Conservation (phyloP, 2,888 invertebrate genomes). For the Mamestra brassicae region DNA sequence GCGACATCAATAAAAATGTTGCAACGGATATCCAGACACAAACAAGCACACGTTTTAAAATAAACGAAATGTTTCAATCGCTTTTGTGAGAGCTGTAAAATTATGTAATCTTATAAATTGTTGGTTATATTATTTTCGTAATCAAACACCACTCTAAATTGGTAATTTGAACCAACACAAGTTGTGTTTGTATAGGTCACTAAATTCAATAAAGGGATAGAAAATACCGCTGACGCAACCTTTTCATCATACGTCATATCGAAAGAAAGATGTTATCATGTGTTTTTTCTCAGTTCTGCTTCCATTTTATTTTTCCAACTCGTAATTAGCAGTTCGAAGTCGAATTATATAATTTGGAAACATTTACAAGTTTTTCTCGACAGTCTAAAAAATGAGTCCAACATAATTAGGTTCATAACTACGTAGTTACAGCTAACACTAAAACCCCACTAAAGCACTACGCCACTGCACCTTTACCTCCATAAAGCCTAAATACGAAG, state of each 20-base stretch:
- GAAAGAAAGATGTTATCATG: constrained; percentile 3
- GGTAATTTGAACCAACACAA: constrained; percentile 38
- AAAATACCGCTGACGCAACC: constrained; percentile 47
- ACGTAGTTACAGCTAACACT: neutral
- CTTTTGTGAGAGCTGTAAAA: constrained; percentile 12
- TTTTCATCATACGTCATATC: constrained; percentile 38
- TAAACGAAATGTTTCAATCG: constrained; percentile 23
- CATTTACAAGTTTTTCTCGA: neutral
- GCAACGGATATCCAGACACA: constrained; percentile 41
- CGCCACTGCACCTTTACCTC: constrained; percentile 12
- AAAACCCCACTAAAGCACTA: constrained; percentile 18
- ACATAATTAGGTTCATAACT: neutral
- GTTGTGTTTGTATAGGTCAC: constrained; percentile 59
- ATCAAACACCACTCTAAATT: constrained; percentile 48
- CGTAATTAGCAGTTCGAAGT: neutral
- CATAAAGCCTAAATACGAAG: constrained; percentile 34
- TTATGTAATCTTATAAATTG: constrained; percentile 19
- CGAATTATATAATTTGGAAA: too few species aligned
- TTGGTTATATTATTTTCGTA: constrained; percentile 39
- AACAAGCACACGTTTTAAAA: constrained; percentile 29
- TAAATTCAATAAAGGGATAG: constrained; percentile 50
- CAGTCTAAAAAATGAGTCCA: neutral
- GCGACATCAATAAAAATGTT: constrained; percentile 69
- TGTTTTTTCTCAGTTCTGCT: constrained; percentile 17
- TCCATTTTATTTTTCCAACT: constrained; percentile 20